Evolutionary conservation across 2,888 invertebrate genomes (phyloP), one percentile per base, ranked within the genome.

Genomic region (Agrochola lychnidis): DNA sequence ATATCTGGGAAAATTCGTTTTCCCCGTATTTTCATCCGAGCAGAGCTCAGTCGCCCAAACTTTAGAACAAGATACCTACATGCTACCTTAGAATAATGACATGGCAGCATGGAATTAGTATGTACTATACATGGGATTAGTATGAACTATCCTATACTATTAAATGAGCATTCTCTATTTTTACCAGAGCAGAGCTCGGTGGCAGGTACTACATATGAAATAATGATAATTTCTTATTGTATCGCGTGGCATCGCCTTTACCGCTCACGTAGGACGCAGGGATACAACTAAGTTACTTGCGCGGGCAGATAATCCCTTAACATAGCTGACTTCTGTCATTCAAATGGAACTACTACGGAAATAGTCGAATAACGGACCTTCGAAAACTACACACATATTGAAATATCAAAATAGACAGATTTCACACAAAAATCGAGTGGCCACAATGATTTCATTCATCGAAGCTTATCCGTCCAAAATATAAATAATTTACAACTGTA

Each of bases 391-490:
- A 83, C 30, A 70, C 25, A 68, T 75, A 89, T 87, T 87, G 80
- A 88, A 87, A 85, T 81, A 85, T 88, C 88, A 84, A 87, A 81
- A 83, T 85, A 79, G 69, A 80, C 36, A 62, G 76, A 83, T 83
- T 79, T 79, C 74, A 83, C 78, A 86, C 83, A 78, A 86, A 88
- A 84, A 83, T 87, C 51, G 75, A 82, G 76, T 87, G 78, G 84
- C 83, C 74, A 88, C 85, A 87, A 85, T 79, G 72, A 70, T 69
- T 71, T 81, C 82, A 88, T 88, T 87, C 78, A 83, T 51, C 75
- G 72, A 64, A 78, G 30, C 36, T 76, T 73, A 81, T 78, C 78
- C 42, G 19, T n/a, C 2, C 14, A 42, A 70, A 56, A 63, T 56
- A 14, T 25, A 78, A 63, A 0, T 3, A 6, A 80, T 48, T 64